Evolutionary conservation across 2,888 invertebrate genomes (phyloP).

Genomic region (Chrysolina oricalcia): DNA sequence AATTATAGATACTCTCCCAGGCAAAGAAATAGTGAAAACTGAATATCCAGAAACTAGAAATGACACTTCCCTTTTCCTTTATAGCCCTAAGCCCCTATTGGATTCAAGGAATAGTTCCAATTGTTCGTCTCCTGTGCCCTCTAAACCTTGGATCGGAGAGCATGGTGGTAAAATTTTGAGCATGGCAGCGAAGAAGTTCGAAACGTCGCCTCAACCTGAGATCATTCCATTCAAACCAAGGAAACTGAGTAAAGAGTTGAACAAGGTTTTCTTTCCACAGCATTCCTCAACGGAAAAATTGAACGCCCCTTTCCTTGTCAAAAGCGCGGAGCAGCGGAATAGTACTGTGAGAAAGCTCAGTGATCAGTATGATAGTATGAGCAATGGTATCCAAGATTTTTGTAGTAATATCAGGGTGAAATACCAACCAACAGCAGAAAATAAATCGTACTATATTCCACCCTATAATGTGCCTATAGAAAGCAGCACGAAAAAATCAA

Average conservation of each 20-base stretch:
- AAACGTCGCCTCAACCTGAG: conserved; percentile 64
- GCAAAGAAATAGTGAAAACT: conserved; percentile 61
- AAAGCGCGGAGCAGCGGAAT: conserved; percentile 58
- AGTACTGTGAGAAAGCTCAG: conserved; percentile 68
- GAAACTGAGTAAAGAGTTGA: conserved; percentile 63
- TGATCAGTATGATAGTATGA: conserved; percentile 66
- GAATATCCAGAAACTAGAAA: conserved; percentile 51
- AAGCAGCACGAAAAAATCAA: conserved; percentile 2
- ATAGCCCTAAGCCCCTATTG: conserved; percentile 68
- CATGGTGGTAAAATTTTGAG: conserved; percentile 73
- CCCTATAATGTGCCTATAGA: conserved; percentile 5
- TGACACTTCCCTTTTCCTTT: conserved; percentile 64
- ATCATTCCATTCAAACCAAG: conserved; percentile 57
- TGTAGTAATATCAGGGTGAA: conserved; percentile 55
- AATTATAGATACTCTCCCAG: conserved; percentile 49
- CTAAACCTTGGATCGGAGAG: conserved; percentile 72
- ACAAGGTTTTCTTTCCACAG: conserved; percentile 58
- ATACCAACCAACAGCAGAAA: conserved; percentile 42
- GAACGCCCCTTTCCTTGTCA: conserved; percentile 63
- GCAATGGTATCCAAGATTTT: conserved; percentile 48
- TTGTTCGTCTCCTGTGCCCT: conserved; percentile 52
- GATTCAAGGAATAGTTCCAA: conserved; percentile 51
- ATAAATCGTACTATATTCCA: conserved; percentile 12
- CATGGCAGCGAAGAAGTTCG: conserved; percentile 75
- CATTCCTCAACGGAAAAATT: conserved; percentile 58